Evolutionary conservation across 2,888 invertebrate genomes (phyloP).

Genomic region (Venusia cambrica): DNA sequence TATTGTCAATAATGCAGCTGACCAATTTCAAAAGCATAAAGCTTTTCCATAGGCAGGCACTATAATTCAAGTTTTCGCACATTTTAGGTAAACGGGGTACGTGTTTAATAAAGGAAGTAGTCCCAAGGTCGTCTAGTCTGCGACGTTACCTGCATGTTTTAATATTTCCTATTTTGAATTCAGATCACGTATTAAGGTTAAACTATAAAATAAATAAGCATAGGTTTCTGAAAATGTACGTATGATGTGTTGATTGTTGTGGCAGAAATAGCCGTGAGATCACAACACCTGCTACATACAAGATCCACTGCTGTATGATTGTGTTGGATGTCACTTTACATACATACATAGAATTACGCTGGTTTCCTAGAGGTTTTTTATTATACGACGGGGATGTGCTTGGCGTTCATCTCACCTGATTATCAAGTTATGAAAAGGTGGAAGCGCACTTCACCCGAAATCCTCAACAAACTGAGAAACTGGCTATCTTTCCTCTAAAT

Average conservation of each 20-base stretch:
- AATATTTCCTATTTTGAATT: constrained; percentile 37
- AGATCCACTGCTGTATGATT: constrained; percentile 1
- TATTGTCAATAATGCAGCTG: too few species aligned
- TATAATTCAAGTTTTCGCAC: constrained; percentile 15
- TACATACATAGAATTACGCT: too few species aligned
- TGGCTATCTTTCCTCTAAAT: too few species aligned
- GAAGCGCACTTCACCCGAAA: too few species aligned
- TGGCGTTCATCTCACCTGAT: too few species aligned
- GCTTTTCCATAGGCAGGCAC: neutral
- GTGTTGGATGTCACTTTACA: too few species aligned
- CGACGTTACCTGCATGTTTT: constrained; percentile 41
- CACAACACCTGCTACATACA: too few species aligned
- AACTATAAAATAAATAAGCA: too few species aligned
- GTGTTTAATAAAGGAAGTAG: constrained; percentile 34
- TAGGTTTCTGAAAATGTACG: constrained; percentile 33
- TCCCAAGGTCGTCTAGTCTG: constrained; percentile 49
- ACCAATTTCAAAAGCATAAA: neutral
- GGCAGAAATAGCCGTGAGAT: constrained; percentile 41
- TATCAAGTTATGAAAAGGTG: too few species aligned
- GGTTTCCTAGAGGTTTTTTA: too few species aligned
- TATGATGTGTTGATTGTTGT: constrained; percentile 24
- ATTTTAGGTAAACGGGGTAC: constrained; percentile 34
- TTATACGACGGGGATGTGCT: too few species aligned
- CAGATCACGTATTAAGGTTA: constrained; percentile 43
- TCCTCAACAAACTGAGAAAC: too few species aligned